phyloP scores from a whole-genome alignment of 2,888 invertebrate genomes.

The Gortyna flavago region DNA sequence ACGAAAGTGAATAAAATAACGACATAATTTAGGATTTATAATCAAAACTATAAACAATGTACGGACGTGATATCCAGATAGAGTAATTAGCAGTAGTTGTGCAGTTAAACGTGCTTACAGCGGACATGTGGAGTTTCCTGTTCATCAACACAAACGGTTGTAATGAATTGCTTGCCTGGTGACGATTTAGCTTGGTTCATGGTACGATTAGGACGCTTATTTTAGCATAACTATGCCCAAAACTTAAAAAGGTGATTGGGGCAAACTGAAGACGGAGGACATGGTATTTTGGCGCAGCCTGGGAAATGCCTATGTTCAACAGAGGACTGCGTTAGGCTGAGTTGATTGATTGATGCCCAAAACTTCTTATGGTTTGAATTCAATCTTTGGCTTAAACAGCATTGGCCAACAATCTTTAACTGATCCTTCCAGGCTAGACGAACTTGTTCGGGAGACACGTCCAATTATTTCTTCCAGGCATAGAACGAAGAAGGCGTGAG shows the following conservation, averaged over 20 bases:
- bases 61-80: conserved; percentile 65
- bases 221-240: neutral
- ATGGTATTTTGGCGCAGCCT: no score
- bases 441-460: neutral
- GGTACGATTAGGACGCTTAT: neutral
- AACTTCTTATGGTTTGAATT: neutral
- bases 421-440: neutral
- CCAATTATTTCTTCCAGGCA: neutral
- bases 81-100: conserved; percentile 49
- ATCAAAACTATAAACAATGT: conserved; percentile 49
- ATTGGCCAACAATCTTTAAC: neutral
- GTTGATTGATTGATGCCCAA: neutral
- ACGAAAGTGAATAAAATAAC: neutral
- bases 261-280: neutral
- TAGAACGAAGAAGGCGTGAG: neutral
- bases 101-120: conserved; percentile 45
- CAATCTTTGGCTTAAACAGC: neutral
- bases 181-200: conserved; percentile 5
- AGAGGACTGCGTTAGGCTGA: neutral
- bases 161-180: conserved; percentile 34
- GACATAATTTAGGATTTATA: neutral
- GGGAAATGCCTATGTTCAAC: neutral
- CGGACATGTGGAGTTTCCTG: conserved; percentile 62
- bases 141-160: conserved; percentile 42
- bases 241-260: neutral